Evolutionary conservation across 2,888 invertebrate species (phyloP).

Genomic region (Disparrhopalites patrizii): DNA sequence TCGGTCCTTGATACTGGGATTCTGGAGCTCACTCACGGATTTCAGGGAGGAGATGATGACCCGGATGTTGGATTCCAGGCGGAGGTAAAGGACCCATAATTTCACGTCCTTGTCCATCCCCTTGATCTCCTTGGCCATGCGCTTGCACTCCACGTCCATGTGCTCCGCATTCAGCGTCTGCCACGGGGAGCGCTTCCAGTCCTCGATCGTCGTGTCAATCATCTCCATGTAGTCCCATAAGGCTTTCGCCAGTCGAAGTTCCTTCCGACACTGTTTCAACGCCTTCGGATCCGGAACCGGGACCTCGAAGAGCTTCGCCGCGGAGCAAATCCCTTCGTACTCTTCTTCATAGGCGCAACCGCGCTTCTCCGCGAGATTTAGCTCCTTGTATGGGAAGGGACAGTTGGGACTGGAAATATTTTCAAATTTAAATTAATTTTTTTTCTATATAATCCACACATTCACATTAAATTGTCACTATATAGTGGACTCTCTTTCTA

Average conservation of each 20-base stretch:
- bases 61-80: conserved; percentile 85
- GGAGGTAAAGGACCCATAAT: conserved; percentile 84
- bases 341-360: conserved; percentile 74
- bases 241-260: conserved; percentile 70
- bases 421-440: background rate
- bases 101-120: conserved; percentile 94
- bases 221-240: conserved; percentile 93
- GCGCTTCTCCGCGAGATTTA: conserved; percentile 73
- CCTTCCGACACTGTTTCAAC: conserved; percentile 84
- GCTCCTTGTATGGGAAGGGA: conserved; percentile 64
- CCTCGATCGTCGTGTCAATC: conserved; percentile 81
- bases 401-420: conserved; percentile 74
- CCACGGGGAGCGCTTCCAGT: conserved; percentile 98
- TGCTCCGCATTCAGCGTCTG: conserved; percentile 94
- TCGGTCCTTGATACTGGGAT: conserved; percentile 89
- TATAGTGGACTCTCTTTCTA: no score
- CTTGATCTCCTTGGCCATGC: conserved; percentile 90
- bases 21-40: conserved; percentile 92
- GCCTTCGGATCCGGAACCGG: conserved; percentile 91
- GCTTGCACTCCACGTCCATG: conserved; percentile 98
- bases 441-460: no score
- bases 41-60: conserved; percentile 92
- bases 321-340: conserved; percentile 79
- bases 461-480: no score
- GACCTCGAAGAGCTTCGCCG: conserved; percentile 91